Base-by-base conservation (phyloP, 2,888 invertebrate species). In the Fragum sueziense region DNA sequence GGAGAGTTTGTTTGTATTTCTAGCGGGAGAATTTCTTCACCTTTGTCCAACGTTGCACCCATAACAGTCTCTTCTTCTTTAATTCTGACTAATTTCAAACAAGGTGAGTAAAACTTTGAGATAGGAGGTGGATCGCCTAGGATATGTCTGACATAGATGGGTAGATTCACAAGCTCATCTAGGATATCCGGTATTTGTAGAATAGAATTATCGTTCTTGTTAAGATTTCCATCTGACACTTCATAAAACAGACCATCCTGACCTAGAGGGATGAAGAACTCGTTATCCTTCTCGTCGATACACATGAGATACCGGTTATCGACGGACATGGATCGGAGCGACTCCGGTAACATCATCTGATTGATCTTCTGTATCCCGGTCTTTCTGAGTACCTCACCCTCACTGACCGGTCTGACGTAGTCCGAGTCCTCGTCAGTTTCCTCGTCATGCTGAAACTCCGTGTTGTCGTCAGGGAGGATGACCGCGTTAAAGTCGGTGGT, bases 221-320 rank as follows among this genome's bases (percentile, higher is more conserved):
- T 65, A 37, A 80, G 70, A 37, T 76, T 79, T 25, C 84, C 84
- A 67, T 82, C 80, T 0, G 84, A 84, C 4, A 84, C 84, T 54
- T 84, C 84, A 62, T 84, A 84, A 70, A 82, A 84, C 59, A 84
- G 29, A 22, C 84, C 84, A 3, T 70, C 69, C 33, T 84, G 84
- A 31, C 51, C 27, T 0, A 82, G 27, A 0, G 81, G 76, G n/a
- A 84, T 73, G 33, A 73, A 80, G 22, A 84, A 27, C 41, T 84
- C 84, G 22, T 54, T 54, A 34, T 82, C 84, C 7, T 76, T 79
- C 59, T 82, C 82, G 27, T 84, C 84, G 17, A 84, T 78, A 61
- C 84, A 84, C 72, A 80, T 61, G n/a, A 84, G 59, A 31, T 74
- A 84, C 20, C 70, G 62, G 37, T 70, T 78, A 25, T 79, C 79